Evolutionary conservation across 2,888 invertebrate genomes (phyloP).

Genomic region (Apodemia mormo): DNA sequence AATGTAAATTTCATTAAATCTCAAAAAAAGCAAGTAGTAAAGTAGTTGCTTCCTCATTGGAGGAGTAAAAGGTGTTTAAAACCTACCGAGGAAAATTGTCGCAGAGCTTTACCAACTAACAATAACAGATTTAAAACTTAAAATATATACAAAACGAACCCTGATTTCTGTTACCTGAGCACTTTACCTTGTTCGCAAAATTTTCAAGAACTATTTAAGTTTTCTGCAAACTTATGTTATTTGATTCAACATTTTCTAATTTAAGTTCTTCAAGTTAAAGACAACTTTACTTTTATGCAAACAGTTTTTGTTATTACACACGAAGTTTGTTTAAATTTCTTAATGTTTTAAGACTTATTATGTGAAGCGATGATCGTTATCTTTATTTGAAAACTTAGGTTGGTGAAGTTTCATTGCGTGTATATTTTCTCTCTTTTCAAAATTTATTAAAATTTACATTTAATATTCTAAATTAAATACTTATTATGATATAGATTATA

Average conservation of each 20-base stretch:
- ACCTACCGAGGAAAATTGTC: background rate
- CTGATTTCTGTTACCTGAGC: background rate
- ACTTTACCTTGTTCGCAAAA: background rate
- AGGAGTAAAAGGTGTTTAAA: background rate
- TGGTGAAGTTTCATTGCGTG: background rate
- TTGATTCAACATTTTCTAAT: slow-evolving; percentile 14
- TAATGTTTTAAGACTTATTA: slow-evolving; percentile 13
- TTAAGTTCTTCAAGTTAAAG: slow-evolving; percentile 9
- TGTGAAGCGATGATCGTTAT: background rate
- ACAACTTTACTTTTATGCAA: slow-evolving; percentile 7
- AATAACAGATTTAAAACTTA: background rate
- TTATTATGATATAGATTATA: too few relatives aligned
- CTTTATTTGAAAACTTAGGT: background rate
- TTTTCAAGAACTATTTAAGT: slow-evolving; percentile 8
- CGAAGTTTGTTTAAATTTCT: slow-evolving; percentile 10
- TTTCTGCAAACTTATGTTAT: slow-evolving; percentile 9
- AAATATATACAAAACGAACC: background rate
- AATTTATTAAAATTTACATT: too few relatives aligned
- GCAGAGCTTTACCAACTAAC: background rate
- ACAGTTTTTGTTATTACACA: slow-evolving; percentile 8
- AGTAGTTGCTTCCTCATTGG: too few relatives aligned
- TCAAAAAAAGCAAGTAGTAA: too few relatives aligned
- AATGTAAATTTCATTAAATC: too few relatives aligned
- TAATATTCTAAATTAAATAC: too few relatives aligned
- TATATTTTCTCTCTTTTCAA: background rate